phyloP scores from a whole-genome alignment of 2,888 invertebrate genomes.

The Odontocolon sp. region DNA sequence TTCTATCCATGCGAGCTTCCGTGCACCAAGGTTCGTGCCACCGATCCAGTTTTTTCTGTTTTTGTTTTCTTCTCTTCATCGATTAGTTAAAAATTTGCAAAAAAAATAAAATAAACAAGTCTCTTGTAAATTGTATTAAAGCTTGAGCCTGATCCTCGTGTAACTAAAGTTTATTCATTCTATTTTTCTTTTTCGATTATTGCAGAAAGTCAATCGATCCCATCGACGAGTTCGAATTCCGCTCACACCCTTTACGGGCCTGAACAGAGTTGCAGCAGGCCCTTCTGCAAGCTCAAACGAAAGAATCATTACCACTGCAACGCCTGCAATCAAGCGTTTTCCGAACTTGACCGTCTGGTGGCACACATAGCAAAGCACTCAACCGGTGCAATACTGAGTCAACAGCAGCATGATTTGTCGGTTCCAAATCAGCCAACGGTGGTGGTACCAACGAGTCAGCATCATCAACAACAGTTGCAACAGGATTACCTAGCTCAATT shows the following conservation, averaged over 20 bases:
- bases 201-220: slow-evolving; percentile 69
- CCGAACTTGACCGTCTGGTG: slow-evolving; percentile 86
- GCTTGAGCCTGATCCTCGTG: too few species aligned
- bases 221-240: slow-evolving; percentile 66
- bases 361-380: slow-evolving; percentile 88
- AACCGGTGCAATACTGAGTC: slow-evolving; percentile 83
- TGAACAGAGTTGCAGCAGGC: slow-evolving; percentile 87
- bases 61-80: not conserved
- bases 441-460: slow-evolving; percentile 43
- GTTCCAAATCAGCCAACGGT: slow-evolving; percentile 26
- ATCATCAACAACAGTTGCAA: slow-evolving; percentile 66
- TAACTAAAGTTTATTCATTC: slow-evolving; percentile 7
- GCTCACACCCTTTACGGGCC: slow-evolving; percentile 84
- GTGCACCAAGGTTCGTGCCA: slow-evolving; percentile 82
- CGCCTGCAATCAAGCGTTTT: slow-evolving; percentile 90
- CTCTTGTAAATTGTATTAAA: too few species aligned
- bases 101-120: not conserved
- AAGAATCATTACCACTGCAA: slow-evolving; percentile 91
- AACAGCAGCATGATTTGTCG: slow-evolving; percentile 77
- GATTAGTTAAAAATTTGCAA: not conserved
- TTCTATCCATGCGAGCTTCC: slow-evolving; percentile 82
- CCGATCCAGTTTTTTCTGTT: slow-evolving; percentile 73
- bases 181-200: slow-evolving; percentile 38
- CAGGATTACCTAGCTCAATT: slow-evolving; percentile 74
- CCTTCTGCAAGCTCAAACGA: slow-evolving; percentile 90